These are phyloP conservation scores for Tachuris rubrigastra DNA, from an alignment of 2,113 vertebrate species.

Conservation along the genomic window DNA sequence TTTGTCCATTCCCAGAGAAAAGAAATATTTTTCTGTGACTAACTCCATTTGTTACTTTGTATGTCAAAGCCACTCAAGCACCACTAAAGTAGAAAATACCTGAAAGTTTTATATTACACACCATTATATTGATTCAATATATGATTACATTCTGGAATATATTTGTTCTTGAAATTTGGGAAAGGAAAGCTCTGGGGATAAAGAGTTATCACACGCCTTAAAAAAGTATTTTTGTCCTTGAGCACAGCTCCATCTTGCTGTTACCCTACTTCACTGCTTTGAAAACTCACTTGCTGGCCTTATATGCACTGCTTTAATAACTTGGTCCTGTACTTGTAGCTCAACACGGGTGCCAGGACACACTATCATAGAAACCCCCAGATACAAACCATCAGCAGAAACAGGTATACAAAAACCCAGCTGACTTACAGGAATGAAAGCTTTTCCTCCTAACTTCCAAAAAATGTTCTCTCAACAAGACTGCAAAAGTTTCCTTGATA, in stretches of 20 bases:
- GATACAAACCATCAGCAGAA: background rate
- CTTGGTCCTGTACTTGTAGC: background rate
- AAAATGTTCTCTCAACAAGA: background rate
- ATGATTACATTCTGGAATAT: rapidly evolving
- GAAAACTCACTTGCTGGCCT: rapidly evolving
- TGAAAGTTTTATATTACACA: rapidly evolving
- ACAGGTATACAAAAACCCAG: background rate
- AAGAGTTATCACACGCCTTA: rapidly evolving
- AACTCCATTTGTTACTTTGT: background rate
- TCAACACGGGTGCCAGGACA: rapidly evolving
- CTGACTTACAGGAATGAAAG: background rate
- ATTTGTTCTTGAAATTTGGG: background rate
- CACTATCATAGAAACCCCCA: too few species aligned
- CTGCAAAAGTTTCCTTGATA: background rate
- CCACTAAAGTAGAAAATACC: background rate
- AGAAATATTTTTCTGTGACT: background rate
- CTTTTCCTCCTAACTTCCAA: background rate
- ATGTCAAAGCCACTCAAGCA: background rate
- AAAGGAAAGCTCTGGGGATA: rapidly evolving
- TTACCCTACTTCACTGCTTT: rapidly evolving
- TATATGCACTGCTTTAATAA: background rate
- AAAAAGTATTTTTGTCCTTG: rapidly evolving
- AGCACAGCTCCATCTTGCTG: background rate
- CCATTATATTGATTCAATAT: rapidly evolving
- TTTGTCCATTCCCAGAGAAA: background rate